Evolutionary conservation across 2,888 invertebrate species (phyloP), one percentile per base, ranked within the genome.

Genomic region (Cepaea hortensis): DNA sequence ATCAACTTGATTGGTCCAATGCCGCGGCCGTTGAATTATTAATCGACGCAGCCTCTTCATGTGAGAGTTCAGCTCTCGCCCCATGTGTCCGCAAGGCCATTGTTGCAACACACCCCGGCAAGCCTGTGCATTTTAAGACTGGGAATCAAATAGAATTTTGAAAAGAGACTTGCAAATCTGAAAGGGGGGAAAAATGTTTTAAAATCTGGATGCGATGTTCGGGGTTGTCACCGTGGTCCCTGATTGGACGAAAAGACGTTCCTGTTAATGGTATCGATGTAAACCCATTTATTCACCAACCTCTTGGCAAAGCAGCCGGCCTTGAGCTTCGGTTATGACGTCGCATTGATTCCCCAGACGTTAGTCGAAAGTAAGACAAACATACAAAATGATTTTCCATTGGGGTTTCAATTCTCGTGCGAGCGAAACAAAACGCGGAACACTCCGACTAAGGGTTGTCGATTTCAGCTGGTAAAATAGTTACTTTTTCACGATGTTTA

Each of bases 31-130:
- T 76, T 81, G 85, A 85, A 85, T 85, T 85, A 81, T 85, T 85
- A 85, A 85, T 81, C 75, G 85, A 80, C 70, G 46, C 72, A 35
- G 75, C 75, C 85, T 85, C 85, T 85, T 85, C 50, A 85, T 81
- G 81, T 85, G 76, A 75, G 85, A 55, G 85, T 73, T 81, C 62
- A 85, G 81, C 48, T 76, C 85, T 85, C 85, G 81, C 85, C 81
- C 85, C 85, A 48, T 85, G 68, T 77, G 85, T 55, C 85, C 79
- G 18, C 35, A 15, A n/a, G 48, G 23, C 79, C 68, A 48, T 85
- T 85, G 79, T 85, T 79, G 70, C 50, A 5, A 3, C 50, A 68
- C 85, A 76, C 85, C 85, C 85, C 70, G 35, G 85, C 50, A 70
- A 77, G 85, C n/a, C 65, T 76, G 84, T 50, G 79, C 79, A 85